Evolutionary conservation across 2,113 vertebrate species (phyloP).

Genomic region (Saiga tatarica): DNA sequence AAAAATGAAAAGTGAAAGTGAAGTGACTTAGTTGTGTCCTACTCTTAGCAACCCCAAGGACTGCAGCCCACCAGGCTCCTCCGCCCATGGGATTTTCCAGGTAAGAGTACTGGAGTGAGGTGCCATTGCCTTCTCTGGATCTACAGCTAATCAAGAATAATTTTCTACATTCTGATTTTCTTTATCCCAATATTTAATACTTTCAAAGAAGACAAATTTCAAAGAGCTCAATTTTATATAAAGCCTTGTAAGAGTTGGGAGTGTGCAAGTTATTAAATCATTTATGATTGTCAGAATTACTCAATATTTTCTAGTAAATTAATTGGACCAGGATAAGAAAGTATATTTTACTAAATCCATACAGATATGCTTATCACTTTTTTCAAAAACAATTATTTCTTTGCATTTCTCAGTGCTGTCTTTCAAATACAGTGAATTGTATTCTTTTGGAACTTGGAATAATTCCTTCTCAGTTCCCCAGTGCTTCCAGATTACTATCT

Average conservation of each 20-base stretch:
- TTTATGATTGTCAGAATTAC: neutral
- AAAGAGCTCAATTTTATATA: neutral
- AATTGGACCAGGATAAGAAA: neutral
- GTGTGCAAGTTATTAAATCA: neutral
- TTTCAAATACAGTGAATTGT: neutral
- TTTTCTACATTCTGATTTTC: neutral
- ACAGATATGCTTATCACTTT: neutral
- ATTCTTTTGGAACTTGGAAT: neutral
- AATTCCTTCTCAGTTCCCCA: neutral
- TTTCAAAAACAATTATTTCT: neutral
- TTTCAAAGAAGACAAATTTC: neutral
- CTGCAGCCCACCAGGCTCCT: too few relatives aligned
- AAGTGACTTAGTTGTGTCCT: accelerated
- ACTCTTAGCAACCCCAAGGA: too few relatives aligned
- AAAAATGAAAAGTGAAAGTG: too few relatives aligned
- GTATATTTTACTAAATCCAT: neutral
- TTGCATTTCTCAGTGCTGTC: neutral
- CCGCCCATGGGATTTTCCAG: too few relatives aligned
- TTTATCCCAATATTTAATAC: neutral
- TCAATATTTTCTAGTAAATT: neutral
- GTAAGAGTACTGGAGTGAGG: too few relatives aligned
- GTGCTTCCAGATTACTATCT: neutral
- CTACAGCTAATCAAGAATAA: neutral
- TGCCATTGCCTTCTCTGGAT: neutral
- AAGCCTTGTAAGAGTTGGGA: neutral